phyloP scores from a whole-genome alignment of 2,797 vertebrate species.

The Myotis myotis region DNA sequence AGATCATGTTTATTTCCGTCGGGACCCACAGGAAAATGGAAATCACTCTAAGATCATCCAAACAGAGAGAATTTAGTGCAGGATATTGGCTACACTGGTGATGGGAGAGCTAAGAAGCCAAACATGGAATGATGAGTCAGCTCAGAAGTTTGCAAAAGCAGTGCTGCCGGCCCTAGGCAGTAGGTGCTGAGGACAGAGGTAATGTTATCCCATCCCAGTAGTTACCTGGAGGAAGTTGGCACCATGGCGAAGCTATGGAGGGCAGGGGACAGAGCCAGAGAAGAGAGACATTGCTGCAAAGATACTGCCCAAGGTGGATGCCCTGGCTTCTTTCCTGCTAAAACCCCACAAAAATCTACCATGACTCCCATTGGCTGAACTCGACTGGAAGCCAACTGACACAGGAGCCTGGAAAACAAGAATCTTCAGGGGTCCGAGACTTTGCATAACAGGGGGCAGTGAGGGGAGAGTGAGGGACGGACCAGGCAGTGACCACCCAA shows the following conservation, averaged over 20 bases:
- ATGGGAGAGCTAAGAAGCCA: neutral
- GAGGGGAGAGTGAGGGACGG: neutral
- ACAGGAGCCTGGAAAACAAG: neutral
- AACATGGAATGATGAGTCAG: neutral
- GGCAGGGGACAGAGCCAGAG: neutral
- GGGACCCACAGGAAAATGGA: neutral
- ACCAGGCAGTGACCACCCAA: neutral
- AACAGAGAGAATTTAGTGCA: neutral
- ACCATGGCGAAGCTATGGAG: rapidly evolving
- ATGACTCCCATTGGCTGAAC: neutral
- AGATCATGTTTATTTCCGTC: neutral
- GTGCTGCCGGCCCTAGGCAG: neutral
- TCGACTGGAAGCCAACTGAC: neutral
- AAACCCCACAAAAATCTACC: neutral
- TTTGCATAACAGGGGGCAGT: neutral
- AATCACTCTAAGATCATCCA: neutral
- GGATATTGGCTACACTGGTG: neutral
- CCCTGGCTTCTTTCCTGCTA: neutral
- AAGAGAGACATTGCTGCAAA: neutral
- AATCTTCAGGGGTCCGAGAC: too few relatives aligned
- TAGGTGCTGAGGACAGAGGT: neutral
- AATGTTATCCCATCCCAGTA: neutral
- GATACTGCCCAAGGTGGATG: neutral
- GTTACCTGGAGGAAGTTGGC: neutral
- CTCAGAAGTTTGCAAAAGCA: neutral